Conservation (phyloP, 2,888 invertebrate species). For the Drosophila pseudotalamancana region DNA sequence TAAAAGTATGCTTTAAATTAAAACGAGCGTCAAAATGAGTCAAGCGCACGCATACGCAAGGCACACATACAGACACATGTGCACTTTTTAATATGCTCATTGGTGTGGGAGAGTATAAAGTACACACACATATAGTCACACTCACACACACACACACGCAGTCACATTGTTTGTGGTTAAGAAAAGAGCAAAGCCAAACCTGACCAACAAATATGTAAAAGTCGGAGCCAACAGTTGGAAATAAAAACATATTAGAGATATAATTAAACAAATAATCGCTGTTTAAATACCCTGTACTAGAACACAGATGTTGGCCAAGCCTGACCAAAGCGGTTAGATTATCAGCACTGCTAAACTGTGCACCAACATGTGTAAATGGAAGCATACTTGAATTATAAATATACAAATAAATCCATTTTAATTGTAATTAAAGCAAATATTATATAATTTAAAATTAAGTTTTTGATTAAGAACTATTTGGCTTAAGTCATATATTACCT, state of each 20-base stretch:
- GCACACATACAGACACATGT: not conserved
- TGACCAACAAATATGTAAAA: conserved; percentile 6
- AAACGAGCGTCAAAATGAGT: conserved; percentile 58
- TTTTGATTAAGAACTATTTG: not conserved
- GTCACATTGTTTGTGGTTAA: conserved; percentile 30
- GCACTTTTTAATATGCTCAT: conserved; percentile 15
- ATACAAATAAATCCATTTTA: not conserved
- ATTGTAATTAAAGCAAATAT: not conserved
- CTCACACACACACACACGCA: conserved; percentile 10
- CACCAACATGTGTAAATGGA: not conserved
- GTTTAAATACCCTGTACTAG: not conserved
- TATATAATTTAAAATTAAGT: not conserved
- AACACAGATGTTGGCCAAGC: not conserved
- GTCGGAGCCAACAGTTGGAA: not conserved
- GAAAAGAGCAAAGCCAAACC: not conserved
- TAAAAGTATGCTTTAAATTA: conserved; percentile 54
- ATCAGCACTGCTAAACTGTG: not conserved
- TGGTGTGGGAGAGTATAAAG: not conserved
- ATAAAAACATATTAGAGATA: not conserved
- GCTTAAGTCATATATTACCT: too few species aligned
- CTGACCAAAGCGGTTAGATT: not conserved
- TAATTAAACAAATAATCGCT: not conserved
- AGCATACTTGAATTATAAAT: too few species aligned
- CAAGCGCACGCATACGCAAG: conserved; percentile 51
- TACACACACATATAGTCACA: conserved; percentile 1